phyloP scores from a whole-genome alignment of 2,888 invertebrate genomes.

The Lasius platythorax region DNA sequence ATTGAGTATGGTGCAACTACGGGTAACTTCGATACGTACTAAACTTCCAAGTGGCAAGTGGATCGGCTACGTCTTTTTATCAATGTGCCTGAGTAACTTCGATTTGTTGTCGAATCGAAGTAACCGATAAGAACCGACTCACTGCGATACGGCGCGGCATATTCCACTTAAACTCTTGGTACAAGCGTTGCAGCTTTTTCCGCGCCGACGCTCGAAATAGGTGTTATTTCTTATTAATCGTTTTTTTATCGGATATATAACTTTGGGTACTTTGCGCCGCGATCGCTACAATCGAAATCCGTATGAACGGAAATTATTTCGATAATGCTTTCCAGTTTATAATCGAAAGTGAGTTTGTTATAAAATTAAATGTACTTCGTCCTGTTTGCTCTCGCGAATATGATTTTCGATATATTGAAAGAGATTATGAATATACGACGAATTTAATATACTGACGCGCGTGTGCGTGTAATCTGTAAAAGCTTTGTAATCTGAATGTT shows the following conservation, averaged over 20 bases:
- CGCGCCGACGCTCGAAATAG: slow-evolving; percentile 26
- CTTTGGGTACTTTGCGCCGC: slow-evolving; percentile 27
- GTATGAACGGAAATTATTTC: background rate
- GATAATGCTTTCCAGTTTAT: background rate
- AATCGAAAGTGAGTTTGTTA: slow-evolving; percentile 19
- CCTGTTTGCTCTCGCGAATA: background rate
- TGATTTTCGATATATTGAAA: background rate
- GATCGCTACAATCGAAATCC: slow-evolving; percentile 36
- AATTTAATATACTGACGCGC: background rate
- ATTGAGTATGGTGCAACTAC: slow-evolving; percentile 43
- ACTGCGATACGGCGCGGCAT: slow-evolving; percentile 64
- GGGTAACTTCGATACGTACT: slow-evolving; percentile 61
- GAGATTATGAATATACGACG: background rate
- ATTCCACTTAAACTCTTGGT: slow-evolving; percentile 67
- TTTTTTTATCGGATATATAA: slow-evolving; percentile 49
- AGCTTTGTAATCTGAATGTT: slow-evolving; percentile 5
- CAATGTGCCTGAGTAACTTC: slow-evolving; percentile 62
- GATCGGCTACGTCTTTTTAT: slow-evolving; percentile 71
- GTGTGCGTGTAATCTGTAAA: background rate
- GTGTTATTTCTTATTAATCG: slow-evolving; percentile 59
- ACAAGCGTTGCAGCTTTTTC: slow-evolving; percentile 45
- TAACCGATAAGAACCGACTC: slow-evolving; percentile 71
- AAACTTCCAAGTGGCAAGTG: slow-evolving; percentile 72
- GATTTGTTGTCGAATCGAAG: slow-evolving; percentile 60
- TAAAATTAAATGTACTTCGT: slow-evolving; percentile 10